phyloP scores from a whole-genome alignment of 2,888 invertebrate genomes.

The Drosophila maculinotata region DNA sequence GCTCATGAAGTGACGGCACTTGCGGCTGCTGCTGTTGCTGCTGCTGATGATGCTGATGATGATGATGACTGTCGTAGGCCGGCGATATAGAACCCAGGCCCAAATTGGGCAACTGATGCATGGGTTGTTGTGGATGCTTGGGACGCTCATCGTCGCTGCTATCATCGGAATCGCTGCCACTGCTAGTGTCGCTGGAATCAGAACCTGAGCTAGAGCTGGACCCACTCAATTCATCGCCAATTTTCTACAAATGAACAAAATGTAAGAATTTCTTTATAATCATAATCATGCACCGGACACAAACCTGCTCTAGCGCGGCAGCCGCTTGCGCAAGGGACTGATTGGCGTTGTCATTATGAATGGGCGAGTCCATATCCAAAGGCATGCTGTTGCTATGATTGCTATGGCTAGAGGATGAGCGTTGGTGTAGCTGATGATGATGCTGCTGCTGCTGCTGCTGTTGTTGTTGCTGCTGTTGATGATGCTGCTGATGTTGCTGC shows the following conservation, averaged over 20 bases:
- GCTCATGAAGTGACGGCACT: constrained; percentile 40
- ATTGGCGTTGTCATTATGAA: constrained; percentile 69
- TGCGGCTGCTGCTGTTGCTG: constrained; percentile 47
- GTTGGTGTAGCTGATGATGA: constrained; percentile 64
- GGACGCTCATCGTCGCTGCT: constrained; percentile 81
- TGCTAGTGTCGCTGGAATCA: constrained; percentile 84
- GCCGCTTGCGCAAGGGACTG: constrained; percentile 82
- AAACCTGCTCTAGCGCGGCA: constrained; percentile 82
- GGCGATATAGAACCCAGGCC: constrained; percentile 74
- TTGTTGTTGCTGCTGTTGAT: constrained; percentile 69
- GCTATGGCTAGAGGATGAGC: constrained; percentile 51
- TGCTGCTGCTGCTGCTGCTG: constrained; percentile 65
- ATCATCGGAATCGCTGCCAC: constrained; percentile 84
- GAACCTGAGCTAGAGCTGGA: constrained; percentile 84
- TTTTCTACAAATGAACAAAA: constrained; percentile 75
- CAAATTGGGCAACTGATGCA: constrained; percentile 79
- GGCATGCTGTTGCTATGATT: constrained; percentile 64
- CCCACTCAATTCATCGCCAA: constrained; percentile 83
- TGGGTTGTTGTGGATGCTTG: constrained; percentile 62
- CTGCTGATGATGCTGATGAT: constrained; percentile 44
- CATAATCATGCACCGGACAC: not conserved
- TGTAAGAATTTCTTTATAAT: not conserved
- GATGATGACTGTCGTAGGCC: constrained; percentile 48
- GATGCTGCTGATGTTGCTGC: constrained; percentile 64
- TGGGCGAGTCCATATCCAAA: constrained; percentile 65